Percentiles rank a stretch among this genome's conserved stretches.
Evolutionary conservation across 2,113 vertebrate species (phyloP).

Genomic region (Ancistrus triradiatus): DNA sequence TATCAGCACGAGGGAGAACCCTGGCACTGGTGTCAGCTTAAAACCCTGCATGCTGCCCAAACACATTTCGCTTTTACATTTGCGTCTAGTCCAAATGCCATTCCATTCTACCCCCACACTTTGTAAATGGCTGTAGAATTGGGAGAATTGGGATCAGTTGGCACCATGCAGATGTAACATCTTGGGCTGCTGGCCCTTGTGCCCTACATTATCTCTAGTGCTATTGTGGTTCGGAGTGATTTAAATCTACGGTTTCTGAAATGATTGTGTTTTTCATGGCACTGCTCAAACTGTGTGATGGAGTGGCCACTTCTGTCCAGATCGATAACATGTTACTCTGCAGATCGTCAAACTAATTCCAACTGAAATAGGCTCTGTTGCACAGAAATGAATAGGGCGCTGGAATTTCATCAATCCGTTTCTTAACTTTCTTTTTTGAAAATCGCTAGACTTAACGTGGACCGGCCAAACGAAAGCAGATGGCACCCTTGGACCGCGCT

Average conservation of each 20-base stretch:
- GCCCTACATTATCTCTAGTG: too few species aligned
- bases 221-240: too few species aligned
- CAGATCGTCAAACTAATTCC: background rate
- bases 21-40: too few species aligned
- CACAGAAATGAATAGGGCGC: background rate
- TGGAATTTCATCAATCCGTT: constrained; percentile 7
- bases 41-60: too few species aligned
- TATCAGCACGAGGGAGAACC: too few species aligned
- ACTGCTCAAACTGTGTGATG: background rate
- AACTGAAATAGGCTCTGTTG: constrained; percentile 5
- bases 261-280: background rate
- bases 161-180: too few species aligned
- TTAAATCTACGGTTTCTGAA: background rate
- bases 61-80: too few species aligned
- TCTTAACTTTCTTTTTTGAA: constrained; percentile 21
- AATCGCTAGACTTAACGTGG: constrained; percentile 30
- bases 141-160: too few species aligned
- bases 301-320: background rate
- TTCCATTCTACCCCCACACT: too few species aligned
- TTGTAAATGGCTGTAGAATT: too few species aligned
- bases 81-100: too few species aligned
- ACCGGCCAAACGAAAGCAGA: constrained; percentile 9
- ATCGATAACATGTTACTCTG: constrained; percentile 16
- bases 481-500: background rate
- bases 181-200: too few species aligned